Conservation (phyloP, 2,113 vertebrate genomes). For the Amblyopsis rosae region DNA sequence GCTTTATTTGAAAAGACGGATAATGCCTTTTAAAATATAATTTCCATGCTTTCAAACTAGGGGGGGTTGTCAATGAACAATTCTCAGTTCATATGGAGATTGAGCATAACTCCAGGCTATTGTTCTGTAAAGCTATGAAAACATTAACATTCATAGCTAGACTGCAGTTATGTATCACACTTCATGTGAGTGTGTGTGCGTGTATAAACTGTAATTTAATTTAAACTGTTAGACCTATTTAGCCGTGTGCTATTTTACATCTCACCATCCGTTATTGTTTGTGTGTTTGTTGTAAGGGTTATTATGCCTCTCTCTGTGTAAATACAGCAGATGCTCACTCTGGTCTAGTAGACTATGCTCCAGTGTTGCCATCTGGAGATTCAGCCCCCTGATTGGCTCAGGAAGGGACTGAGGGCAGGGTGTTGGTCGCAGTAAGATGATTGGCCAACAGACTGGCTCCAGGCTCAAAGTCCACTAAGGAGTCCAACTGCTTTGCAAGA, state of each 20-base stretch:
- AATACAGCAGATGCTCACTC: constrained; percentile 54
- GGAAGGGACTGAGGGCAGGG: constrained; percentile 39
- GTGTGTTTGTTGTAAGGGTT: background rate
- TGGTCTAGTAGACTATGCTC: constrained; percentile 48
- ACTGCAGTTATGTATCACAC: constrained; percentile 24
- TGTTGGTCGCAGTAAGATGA: constrained; percentile 42
- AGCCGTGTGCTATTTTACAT: constrained; percentile 3
- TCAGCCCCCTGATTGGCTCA: constrained; percentile 38
- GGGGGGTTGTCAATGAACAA: constrained; percentile 34
- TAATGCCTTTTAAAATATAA: too few relatives aligned
- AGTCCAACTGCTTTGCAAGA: background rate
- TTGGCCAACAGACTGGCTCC: constrained; percentile 38
- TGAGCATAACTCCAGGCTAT: constrained; percentile 30
- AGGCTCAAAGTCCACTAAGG: constrained; percentile 50
- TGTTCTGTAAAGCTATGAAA: constrained; percentile 28
- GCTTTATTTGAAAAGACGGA: too few relatives aligned
- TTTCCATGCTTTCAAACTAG: too few relatives aligned
- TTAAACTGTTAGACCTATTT: too few relatives aligned
- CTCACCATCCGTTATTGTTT: background rate
- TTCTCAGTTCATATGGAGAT: background rate
- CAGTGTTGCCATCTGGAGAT: constrained; percentile 66
- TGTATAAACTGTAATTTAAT: too few relatives aligned
- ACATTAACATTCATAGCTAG: constrained; percentile 52
- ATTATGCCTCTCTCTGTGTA: background rate
- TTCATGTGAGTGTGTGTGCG: constrained; percentile 20